Evolutionary conservation across 2,113 vertebrate species (phyloP).

Genomic region (Percopsis transmontana): DNA sequence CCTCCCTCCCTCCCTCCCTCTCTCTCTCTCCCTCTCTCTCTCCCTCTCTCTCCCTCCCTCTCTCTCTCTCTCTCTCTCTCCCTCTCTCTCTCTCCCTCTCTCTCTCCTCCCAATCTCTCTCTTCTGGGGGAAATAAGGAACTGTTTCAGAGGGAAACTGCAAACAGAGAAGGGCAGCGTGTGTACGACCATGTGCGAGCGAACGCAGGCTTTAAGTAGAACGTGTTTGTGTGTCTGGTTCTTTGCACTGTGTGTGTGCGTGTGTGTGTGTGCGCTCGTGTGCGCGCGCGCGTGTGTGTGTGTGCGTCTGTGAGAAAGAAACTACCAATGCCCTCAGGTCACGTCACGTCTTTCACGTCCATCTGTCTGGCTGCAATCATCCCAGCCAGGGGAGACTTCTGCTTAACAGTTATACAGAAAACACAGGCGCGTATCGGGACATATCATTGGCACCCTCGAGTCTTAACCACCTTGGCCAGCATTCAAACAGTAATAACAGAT

Average conservation of each 20-base stretch:
- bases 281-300: not conserved
- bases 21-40: constrained; percentile 2
- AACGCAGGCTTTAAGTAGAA: too few species aligned
- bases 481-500: constrained; percentile 39
- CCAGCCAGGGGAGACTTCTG: not conserved
- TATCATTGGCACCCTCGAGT: not conserved
- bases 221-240: not conserved
- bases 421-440: constrained; percentile 6
- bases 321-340: not conserved
- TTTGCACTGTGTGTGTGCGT: not conserved
- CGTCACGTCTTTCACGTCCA: not conserved
- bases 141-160: constrained; percentile 52
- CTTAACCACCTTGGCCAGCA: constrained; percentile 7
- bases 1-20: constrained; percentile 3
- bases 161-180: constrained; percentile 26
- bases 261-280: not conserved
- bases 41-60: not conserved
- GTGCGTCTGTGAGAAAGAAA: not conserved
- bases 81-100: constrained; percentile 17
- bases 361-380: not conserved
- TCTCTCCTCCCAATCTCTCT: constrained; percentile 46
- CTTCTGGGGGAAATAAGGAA: constrained; percentile 59
- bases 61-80: not conserved
- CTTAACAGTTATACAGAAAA: not conserved
- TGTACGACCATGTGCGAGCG: not conserved